Evolutionary conservation across 64 coral and sea anemone genomes (phyloP).

Genomic region (Montipora cactus): DNA sequence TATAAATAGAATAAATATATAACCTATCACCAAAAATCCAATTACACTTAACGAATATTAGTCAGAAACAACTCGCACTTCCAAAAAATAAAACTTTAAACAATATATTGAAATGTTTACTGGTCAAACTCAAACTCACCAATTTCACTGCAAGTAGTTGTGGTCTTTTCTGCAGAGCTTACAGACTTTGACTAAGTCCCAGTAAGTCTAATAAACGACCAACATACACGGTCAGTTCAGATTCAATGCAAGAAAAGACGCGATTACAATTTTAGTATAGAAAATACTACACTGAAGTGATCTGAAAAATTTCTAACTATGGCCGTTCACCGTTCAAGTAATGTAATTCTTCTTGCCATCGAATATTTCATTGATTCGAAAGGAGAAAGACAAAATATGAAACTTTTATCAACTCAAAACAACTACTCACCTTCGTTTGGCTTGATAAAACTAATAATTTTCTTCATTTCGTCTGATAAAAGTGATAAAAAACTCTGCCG

Average conservation of each 20-base stretch:
- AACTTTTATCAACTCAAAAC: conserved; percentile 49
- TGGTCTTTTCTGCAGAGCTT: not conserved
- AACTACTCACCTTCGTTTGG: conserved; percentile 40
- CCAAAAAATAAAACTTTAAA: not conserved
- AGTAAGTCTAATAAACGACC: not conserved
- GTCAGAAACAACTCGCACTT: conserved; percentile 6
- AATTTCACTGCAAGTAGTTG: not conserved
- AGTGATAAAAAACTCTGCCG: conserved; percentile 28
- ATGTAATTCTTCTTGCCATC: not conserved
- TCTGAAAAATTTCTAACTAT: not conserved
- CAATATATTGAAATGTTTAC: not conserved
- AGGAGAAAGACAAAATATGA: conserved; percentile 37
- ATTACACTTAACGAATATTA: conserved; percentile 8
- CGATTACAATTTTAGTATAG: conserved; percentile 3
- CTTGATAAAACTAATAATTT: conserved; percentile 15
- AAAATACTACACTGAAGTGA: not conserved
- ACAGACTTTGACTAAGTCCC: not conserved
- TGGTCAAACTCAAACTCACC: conserved; percentile 2
- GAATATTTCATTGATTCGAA: not conserved
- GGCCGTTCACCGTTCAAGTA: not conserved
- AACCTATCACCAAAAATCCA: not conserved
- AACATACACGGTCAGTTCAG: not conserved
- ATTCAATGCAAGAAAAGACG: not conserved
- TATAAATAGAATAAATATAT: conserved; percentile 6
- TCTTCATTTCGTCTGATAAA: conserved; percentile 41